phyloP scores from a whole-genome alignment of 2,797 vertebrate species.

The Neosalanx taihuensis region DNA sequence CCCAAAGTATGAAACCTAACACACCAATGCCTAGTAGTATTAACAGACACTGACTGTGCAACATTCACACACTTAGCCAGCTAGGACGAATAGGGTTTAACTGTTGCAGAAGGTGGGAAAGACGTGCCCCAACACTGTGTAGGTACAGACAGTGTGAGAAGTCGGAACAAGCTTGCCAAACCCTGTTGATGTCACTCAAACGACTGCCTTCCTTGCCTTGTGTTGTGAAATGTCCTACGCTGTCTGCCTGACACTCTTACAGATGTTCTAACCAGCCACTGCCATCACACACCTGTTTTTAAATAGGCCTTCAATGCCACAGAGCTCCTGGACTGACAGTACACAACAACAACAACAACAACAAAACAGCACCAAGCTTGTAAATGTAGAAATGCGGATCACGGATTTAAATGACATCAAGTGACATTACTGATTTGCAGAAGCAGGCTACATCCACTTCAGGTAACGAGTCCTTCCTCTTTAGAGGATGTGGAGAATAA shows the following conservation, averaged over 20 bases:
- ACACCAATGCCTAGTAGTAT: conserved; percentile 17
- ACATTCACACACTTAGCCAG: background rate
- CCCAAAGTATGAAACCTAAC: conserved; percentile 43
- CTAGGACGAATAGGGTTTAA: background rate
- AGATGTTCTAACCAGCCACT: background rate
- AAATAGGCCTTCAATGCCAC: background rate
- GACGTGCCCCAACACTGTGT: background rate
- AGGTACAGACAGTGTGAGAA: background rate
- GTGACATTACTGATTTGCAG: conserved; percentile 13
- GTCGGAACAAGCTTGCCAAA: conserved; percentile 22
- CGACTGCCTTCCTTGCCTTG: conserved; percentile 40
- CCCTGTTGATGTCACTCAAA: conserved; percentile 35
- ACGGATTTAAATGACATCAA: background rate
- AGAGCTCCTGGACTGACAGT: background rate
- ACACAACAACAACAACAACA: too few species aligned
- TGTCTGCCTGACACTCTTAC: conserved; percentile 26
- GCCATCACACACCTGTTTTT: conserved; percentile 3
- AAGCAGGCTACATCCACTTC: conserved; percentile 6
- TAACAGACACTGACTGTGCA: background rate
- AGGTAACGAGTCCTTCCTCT: background rate
- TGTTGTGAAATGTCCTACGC: conserved; percentile 44
- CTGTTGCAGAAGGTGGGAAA: background rate
- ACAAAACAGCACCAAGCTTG: background rate
- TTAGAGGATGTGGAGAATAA: background rate
- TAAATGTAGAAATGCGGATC: background rate